Evolutionary conservation across 2,797 vertebrate genomes (phyloP).

Genomic region (Erpetoichthys calabaricus): DNA sequence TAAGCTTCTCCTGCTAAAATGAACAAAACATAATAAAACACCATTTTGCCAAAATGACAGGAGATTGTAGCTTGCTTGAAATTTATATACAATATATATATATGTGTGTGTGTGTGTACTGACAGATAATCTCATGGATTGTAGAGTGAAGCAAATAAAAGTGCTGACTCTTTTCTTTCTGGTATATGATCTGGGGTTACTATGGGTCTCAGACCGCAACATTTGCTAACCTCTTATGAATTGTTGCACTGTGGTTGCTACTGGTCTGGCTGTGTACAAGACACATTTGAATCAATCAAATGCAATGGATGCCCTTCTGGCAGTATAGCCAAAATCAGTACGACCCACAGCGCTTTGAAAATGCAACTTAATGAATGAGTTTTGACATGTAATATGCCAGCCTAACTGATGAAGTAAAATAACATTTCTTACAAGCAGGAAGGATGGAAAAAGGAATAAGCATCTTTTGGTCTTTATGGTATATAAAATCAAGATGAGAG

Average conservation of each 20-base stretch:
- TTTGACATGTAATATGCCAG: constrained; percentile 51
- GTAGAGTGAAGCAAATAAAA: constrained; percentile 3
- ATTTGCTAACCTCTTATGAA: constrained; percentile 32
- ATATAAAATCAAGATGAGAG: constrained; percentile 11
- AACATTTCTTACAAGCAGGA: no score
- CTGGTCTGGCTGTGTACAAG: constrained; percentile 42
- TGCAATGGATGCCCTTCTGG: constrained; percentile 45
- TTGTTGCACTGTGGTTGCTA: constrained; percentile 33
- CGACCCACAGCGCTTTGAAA: constrained; percentile 40
- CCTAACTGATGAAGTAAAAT: no score
- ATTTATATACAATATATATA: no score
- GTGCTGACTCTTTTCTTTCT: constrained; percentile 13
- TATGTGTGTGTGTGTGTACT: no score
- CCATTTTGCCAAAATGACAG: no score
- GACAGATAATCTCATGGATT: background rate
- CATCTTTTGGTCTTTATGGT: no score
- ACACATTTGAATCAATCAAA: constrained; percentile 56
- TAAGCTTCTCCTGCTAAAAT: no score
- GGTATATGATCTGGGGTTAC: constrained; percentile 29
- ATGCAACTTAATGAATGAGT: constrained; percentile 39
- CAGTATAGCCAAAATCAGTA: constrained; percentile 45
- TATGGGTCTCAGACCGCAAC: constrained; percentile 20
- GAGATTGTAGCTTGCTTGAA: no score
- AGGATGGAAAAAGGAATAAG: no score
- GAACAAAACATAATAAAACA: no score